Evolutionary conservation across 2,113 vertebrate genomes (phyloP).

Genomic region (Recurvirostra avosetta): DNA sequence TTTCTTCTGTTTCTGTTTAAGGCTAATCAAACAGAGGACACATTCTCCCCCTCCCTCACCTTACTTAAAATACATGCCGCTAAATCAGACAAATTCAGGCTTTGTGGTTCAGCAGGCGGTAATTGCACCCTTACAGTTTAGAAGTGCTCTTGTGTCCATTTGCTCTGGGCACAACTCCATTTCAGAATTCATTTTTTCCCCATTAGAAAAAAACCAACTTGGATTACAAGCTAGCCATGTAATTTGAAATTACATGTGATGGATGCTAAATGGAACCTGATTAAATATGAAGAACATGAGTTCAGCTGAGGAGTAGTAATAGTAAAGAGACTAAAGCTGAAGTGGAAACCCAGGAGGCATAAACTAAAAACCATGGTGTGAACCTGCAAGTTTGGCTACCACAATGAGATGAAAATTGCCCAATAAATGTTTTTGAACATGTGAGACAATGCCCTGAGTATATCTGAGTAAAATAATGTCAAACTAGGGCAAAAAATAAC

Average conservation of each 20-base stretch:
- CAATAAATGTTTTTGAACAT: background rate
- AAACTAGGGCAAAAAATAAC: background rate
- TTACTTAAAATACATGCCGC: background rate
- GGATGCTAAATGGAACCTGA: constrained; percentile 6
- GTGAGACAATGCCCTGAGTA: background rate
- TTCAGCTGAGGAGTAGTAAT: background rate
- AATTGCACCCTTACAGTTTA: background rate
- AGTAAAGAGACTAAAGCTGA: background rate
- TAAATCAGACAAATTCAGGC: background rate
- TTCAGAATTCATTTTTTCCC: background rate
- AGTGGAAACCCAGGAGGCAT: background rate
- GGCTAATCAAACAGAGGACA: background rate
- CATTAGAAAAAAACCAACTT: background rate
- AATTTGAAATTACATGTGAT: constrained; percentile 22
- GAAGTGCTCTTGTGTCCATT: background rate
- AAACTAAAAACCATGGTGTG: background rate
- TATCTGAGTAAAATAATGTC: background rate
- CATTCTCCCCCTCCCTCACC: accelerated
- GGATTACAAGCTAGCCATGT: background rate
- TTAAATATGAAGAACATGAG: constrained; percentile 11
- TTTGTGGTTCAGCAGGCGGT: background rate
- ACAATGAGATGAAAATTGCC: background rate
- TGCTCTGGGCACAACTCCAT: background rate
- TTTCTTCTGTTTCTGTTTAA: background rate
- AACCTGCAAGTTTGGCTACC: background rate